Evolutionary conservation across 2,113 vertebrate species (phyloP), one percentile per base, ranked within the genome.

Genomic region (Bolborhynchus lineola): DNA sequence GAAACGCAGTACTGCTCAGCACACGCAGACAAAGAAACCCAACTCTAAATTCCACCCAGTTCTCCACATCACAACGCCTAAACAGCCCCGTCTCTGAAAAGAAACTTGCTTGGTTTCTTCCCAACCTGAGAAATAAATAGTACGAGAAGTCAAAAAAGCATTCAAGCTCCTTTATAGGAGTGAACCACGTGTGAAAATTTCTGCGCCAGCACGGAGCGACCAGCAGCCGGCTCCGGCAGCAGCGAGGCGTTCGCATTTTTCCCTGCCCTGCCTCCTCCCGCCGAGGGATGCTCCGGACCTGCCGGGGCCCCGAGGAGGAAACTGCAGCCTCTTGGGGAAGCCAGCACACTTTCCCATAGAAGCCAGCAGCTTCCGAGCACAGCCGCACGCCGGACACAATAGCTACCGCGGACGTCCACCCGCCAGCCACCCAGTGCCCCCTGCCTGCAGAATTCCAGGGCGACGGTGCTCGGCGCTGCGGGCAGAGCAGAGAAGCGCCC

Each of bases 181-280:
- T n/a, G n/a, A 46, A 49, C 88, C 95, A 94, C 91, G 92, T 92
- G 95, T 59, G 37, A 12, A 83, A 80, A 60, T 92, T 81, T 41
- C 91, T 3, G 63, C 4, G 5, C 20, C 29, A 8, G 70, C 7
- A 35, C 84, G 7, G 37, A 37, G 14, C 42, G 29, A 46, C 62
- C 47, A 8, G 39, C 75, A 13, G 79, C 11, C 82, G 33, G 65
- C 47, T 4, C 33, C 8, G 33, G 25, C 19, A 50, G 57, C 71
- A 39, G 41, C 17, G 11, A 25, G n/a, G 18, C 28, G 29, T 49
- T 16, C 17, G 16, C 47, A 25, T 39, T 0, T 4, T 16, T 11
- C 37, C 49, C 18, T 20, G 47, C 44, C 31, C 72, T 16, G 65
- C 19, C 70, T 8, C 37, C 35, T 24, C 18, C 39, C 31, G 23